Conservation (phyloP, 2,113 vertebrate species). For the Diadophis punctatus region DNA sequence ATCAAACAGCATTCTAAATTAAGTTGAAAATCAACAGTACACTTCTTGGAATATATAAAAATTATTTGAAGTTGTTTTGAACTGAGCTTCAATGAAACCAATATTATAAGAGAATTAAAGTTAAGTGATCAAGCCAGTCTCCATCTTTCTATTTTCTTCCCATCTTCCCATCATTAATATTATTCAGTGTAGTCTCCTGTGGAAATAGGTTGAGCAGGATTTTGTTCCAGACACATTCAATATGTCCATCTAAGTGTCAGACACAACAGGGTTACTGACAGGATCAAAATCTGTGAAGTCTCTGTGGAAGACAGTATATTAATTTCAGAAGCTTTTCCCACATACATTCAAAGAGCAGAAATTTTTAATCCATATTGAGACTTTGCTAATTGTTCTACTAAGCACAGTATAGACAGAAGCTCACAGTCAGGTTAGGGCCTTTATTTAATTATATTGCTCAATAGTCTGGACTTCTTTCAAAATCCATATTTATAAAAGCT, state of each 20-base stretch:
- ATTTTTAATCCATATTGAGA: fast-evolving
- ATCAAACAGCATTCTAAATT: slow-evolving; percentile 60
- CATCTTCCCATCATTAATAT: slow-evolving; percentile 4
- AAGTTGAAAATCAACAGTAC: slow-evolving; percentile 61
- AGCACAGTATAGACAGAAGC: neutral
- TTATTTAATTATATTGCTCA: neutral
- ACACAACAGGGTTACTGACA: neutral
- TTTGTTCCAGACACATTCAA: neutral
- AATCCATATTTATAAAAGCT: neutral
- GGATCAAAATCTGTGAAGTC: neutral
- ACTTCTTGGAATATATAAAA: slow-evolving; percentile 47
- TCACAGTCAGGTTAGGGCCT: neutral
- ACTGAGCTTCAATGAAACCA: slow-evolving; percentile 11
- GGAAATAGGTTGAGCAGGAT: neutral
- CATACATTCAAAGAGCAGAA: neutral
- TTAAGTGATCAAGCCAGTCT: neutral
- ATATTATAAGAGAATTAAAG: slow-evolving; percentile 9
- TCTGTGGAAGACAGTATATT: neutral
- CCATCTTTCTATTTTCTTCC: slow-evolving; percentile 21
- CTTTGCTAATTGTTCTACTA: neutral
- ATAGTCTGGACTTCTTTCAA: neutral
- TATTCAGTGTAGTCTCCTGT: neutral
- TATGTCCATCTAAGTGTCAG: neutral
- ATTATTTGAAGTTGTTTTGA: slow-evolving; percentile 50
- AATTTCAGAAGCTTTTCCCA: neutral